phyloP scores from a whole-genome alignment of 1,140 invertebrate genomes.

The Anoplolepis gracilipes region DNA sequence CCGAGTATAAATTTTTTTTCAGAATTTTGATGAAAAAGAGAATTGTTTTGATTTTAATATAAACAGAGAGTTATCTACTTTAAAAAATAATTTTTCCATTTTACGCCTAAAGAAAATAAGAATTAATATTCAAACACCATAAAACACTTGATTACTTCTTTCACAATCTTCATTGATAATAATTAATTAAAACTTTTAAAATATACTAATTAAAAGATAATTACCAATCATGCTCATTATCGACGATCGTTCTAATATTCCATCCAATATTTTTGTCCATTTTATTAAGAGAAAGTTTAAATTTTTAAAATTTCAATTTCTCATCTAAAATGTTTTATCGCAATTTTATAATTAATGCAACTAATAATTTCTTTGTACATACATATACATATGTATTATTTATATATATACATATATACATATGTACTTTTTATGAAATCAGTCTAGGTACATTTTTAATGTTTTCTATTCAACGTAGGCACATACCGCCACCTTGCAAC shows the following conservation, averaged over 20 bases:
- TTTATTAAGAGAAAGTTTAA: too few species aligned
- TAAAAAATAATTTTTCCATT: not conserved
- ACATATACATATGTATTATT: too few species aligned
- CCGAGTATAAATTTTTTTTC: not conserved
- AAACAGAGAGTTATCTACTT: too few species aligned
- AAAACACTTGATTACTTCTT: not conserved
- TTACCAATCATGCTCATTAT: too few species aligned
- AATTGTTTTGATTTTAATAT: not conserved
- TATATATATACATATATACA: too few species aligned
- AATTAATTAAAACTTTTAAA: slow-evolving; percentile 2
- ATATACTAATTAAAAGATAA: not conserved
- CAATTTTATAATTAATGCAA: not conserved
- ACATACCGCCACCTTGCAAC: slow-evolving; percentile 42
- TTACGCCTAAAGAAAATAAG: not conserved
- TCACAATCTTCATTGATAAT: not conserved
- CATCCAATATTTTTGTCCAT: too few species aligned
- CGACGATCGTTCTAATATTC: not conserved
- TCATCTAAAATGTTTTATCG: not conserved
- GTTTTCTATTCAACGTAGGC: not conserved
- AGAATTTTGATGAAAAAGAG: not conserved
- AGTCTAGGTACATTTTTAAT: too few species aligned
- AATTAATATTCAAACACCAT: not conserved
- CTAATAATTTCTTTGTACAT: too few species aligned
- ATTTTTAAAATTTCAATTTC: too few species aligned
- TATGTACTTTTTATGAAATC: too few species aligned